Conservation (phyloP, 2,888 invertebrate genomes). For the Chrysina gloriosa region DNA sequence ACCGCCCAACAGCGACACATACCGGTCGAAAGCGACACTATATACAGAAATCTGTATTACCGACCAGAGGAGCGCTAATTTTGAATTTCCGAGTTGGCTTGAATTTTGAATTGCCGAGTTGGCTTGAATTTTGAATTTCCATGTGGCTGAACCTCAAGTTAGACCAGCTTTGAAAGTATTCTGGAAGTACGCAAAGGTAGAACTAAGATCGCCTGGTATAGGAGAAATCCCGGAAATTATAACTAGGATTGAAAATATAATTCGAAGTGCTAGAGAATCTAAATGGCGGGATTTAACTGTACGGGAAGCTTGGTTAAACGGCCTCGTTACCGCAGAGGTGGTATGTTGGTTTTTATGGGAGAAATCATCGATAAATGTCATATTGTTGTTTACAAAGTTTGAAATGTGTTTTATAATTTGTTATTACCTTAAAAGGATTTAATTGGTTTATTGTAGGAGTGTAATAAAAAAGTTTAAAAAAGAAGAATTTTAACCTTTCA, state of each 20-base stretch:
- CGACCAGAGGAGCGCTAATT: too few relatives aligned
- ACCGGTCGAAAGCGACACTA: too few relatives aligned
- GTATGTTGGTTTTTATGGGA: conserved; percentile 72
- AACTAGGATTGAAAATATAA: conserved; percentile 61
- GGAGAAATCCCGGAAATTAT: conserved; percentile 67
- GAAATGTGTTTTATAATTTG: too few relatives aligned
- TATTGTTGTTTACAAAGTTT: conserved; percentile 61
- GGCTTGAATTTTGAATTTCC: too few relatives aligned
- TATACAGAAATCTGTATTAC: too few relatives aligned
- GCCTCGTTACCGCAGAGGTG: conserved; percentile 68
- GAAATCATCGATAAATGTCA: conserved; percentile 71
- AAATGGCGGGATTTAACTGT: conserved; percentile 69
- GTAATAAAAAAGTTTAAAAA: too few relatives aligned
- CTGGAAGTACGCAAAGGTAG: conserved; percentile 70
- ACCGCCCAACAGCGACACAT: too few relatives aligned
- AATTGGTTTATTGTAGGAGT: too few relatives aligned
- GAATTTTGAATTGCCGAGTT: too few relatives aligned
- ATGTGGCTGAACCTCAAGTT: conserved; percentile 26
- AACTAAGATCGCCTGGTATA: conserved; percentile 71
- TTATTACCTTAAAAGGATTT: too few relatives aligned
- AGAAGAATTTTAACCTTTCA: too few relatives aligned
- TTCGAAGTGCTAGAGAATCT: conserved; percentile 63
- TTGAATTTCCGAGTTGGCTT: too few relatives aligned
- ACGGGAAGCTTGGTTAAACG: conserved; percentile 70
- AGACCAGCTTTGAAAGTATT: conserved; percentile 62